Base-by-base conservation (phyloP, 2,888 invertebrate genomes). In the Amphipoea oculea region DNA sequence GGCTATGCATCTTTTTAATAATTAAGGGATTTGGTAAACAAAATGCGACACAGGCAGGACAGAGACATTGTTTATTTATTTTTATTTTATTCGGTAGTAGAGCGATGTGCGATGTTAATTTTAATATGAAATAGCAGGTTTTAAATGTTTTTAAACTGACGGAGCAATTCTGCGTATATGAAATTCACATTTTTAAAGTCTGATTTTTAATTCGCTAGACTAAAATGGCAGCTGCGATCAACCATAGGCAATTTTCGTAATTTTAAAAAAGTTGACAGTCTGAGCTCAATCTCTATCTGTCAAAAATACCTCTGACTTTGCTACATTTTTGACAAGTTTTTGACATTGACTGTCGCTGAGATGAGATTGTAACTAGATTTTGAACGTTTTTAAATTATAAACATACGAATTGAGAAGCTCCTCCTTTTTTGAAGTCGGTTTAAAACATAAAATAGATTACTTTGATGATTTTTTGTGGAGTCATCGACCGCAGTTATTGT, bases 21-120 rank as follows among this genome's bases (percentile, higher is more conserved):
- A 96, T 96, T 94, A 92, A 96, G 94, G 96, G 95, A 95, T 96
- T 96, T 94, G 87, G 92, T 92, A 93, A 95, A 94, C 95, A 94
- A 91, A 94, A 92, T 92, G 92, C 91, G 90, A 91, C 86, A 89
- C 85, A 89, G 88, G 78, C 84, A 82, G 79, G 88, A 78, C 81
- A 75, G 85, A 67, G 87, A 82, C 42, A 83, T 84, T 84, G 75
- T 83, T 83, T 85, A 81, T 89, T 89, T 86, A 83, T 86, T 87
- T 89, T 89, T 83, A 86, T 90, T 90, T 89, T 73, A 78, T 62
- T 66, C 20, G 20, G 63, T 87, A 67, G 62, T 54, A 17, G 42
- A 74, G 76, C 40, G 29, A 54, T 73, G 60, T 42, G 86, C 14
- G 1, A 14, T 54, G n/a, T 79, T 63, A 40, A 62, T 54, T 73